Evolutionary conservation across 2,888 invertebrate species (phyloP), one percentile per base, ranked within the genome.

Genomic region (Clanis bilineata): DNA sequence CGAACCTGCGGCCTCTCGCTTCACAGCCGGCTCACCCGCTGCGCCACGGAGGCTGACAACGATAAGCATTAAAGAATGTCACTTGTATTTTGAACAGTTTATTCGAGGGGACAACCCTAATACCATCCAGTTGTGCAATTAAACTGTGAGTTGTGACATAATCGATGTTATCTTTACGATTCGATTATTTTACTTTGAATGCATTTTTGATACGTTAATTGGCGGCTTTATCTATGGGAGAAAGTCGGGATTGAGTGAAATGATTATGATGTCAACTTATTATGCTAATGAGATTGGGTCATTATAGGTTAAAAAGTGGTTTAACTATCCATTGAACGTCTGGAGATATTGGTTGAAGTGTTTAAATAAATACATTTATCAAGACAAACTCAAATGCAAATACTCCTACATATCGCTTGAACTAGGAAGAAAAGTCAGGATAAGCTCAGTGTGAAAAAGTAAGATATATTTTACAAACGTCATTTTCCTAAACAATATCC

Each of bases 171-270:
- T 51, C 51, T 51, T 32, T 51, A 51, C 28, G 18, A 21, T 18
- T 51, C 32, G 51, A 51, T 51, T 51, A 51, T 51, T 51, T 51
- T 51, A 51, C 32, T 51, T 51, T 9, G 51, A 51, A 51, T 51
- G 51, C 51, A 32, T 51, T 51, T 51, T 51, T 51, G 32, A 51
- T 51, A 51, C 28, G 18, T 51, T 51, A 51, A 51, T 51, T 51
- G 18, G 18, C 28, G 28, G 28, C 51, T 9, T 32, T 28, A 28
- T 18, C 32, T 18, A 18, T 18, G 9, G 9, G 28, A 18, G 51
- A 51, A 51, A 51, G 51, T 51, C 32, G 18, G 51, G 21, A 1
- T 47, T 2, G 15, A 28, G 15, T 47, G 15, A 47, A 45, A 47
- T 47, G 15, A 28, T 47, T 28, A 25, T 47, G 7, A 25, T n/a